Conservation (phyloP, 2,113 vertebrate species). For the Jaculus jaculus region DNA sequence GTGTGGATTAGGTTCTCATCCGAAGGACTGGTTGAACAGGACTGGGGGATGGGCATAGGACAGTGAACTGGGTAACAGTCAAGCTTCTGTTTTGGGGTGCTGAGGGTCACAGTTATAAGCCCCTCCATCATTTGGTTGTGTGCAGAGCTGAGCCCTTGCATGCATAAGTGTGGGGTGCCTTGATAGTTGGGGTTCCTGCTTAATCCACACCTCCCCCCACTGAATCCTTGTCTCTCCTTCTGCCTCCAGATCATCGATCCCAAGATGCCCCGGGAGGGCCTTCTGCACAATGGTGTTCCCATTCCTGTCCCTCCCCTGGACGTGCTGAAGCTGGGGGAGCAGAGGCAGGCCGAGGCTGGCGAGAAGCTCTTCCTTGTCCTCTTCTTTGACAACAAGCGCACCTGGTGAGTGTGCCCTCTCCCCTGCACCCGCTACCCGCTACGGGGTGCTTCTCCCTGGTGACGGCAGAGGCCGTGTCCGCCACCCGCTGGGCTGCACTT, state of each 20-base stretch:
- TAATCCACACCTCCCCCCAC: background rate
- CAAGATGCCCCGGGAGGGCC: constrained; percentile 96
- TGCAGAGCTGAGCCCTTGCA: background rate
- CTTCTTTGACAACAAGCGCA: constrained; percentile 99
- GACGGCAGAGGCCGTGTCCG: background rate
- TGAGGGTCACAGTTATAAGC: background rate
- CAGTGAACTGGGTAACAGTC: background rate
- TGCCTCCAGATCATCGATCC: constrained; percentile 94
- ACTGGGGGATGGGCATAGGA: background rate
- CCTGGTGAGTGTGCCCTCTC: constrained; percentile 89
- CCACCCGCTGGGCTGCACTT: background rate
- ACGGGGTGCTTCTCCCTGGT: background rate
- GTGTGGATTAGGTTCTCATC: background rate
- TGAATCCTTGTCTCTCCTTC: constrained; percentile 21
- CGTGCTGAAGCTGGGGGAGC: constrained; percentile 93
- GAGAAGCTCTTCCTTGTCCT: constrained; percentile 97
- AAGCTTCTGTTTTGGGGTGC: background rate
- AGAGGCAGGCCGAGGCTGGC: constrained; percentile 92
- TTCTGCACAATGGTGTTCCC: constrained; percentile 97
- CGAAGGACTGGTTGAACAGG: background rate
- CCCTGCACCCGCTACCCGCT: too few species aligned
- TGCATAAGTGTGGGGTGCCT: background rate
- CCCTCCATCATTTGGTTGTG: background rate
- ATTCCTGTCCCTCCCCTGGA: constrained; percentile 97
- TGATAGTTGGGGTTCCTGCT: background rate